Conservation (phyloP, 2,888 invertebrate genomes). For the Notodonta ziczac region DNA sequence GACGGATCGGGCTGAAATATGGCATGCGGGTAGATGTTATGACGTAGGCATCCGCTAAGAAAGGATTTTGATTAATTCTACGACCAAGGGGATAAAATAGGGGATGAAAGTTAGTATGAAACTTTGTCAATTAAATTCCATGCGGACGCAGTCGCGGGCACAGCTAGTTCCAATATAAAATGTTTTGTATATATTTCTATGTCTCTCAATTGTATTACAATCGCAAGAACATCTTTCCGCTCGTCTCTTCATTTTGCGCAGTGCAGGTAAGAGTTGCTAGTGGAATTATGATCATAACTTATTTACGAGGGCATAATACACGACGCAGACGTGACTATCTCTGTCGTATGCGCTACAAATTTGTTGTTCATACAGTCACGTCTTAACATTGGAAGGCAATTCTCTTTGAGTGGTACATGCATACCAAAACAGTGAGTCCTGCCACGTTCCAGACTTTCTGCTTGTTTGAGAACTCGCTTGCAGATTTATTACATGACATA, state of each 20-base stretch:
- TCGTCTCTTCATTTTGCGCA: constrained; percentile 10
- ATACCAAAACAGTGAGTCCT: neutral
- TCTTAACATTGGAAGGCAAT: neutral
- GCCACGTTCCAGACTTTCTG: neutral
- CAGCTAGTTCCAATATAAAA: too few species aligned
- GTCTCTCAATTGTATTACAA: too few species aligned
- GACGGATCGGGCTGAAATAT: too few species aligned
- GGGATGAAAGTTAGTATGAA: too few species aligned
- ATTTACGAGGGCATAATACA: neutral
- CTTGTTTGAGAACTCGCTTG: too few species aligned
- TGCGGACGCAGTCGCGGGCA: too few species aligned
- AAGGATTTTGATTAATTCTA: too few species aligned
- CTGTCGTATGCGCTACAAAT: neutral
- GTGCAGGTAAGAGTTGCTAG: neutral
- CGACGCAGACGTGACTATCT: neutral
- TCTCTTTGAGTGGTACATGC: neutral
- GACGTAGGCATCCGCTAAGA: too few species aligned
- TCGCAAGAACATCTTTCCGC: constrained; percentile 3
- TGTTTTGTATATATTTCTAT: too few species aligned
- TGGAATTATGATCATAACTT: neutral
- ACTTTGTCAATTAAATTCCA: too few species aligned
- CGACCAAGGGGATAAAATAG: too few species aligned
- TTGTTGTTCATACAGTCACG: neutral
- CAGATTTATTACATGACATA: neutral
- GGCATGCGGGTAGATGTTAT: too few species aligned